Evolutionary conservation across 2,113 vertebrate species (phyloP).

Genomic region (Sarotherodon lohbergeri): DNA sequence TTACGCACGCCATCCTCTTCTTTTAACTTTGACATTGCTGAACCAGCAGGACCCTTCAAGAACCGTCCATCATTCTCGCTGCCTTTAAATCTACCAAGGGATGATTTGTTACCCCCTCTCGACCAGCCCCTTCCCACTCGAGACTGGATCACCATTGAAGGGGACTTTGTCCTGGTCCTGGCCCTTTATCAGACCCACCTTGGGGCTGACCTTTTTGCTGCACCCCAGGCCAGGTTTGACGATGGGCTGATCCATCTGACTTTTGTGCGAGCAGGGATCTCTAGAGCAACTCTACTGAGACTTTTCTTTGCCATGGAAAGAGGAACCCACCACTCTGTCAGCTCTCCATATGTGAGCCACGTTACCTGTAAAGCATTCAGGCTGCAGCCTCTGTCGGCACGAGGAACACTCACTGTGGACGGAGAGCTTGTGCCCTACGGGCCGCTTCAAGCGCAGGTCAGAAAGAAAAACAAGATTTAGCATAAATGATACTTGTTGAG

Average conservation of each 20-base stretch:
- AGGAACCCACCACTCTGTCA: slow-evolving; percentile 78
- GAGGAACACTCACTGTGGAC: slow-evolving; percentile 85
- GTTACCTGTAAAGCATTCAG: slow-evolving; percentile 82
- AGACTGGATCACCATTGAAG: slow-evolving; percentile 84
- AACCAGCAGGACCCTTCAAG: slow-evolving; percentile 58
- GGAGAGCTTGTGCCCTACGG: slow-evolving; percentile 88
- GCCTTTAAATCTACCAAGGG: slow-evolving; percentile 65
- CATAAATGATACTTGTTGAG: not conserved
- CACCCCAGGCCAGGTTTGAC: slow-evolving; percentile 80
- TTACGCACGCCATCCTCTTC: slow-evolving; percentile 63
- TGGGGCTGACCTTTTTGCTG: slow-evolving; percentile 80
- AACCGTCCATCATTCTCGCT: slow-evolving; percentile 50
- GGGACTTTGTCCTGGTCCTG: slow-evolving; percentile 84
- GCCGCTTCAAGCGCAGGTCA: slow-evolving; percentile 84
- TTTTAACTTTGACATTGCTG: slow-evolving; percentile 72
- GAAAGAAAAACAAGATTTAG: not conserved
- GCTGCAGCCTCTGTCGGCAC: slow-evolving; percentile 81
- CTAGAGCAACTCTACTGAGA: slow-evolving; percentile 79
- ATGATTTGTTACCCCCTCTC: slow-evolving; percentile 79
- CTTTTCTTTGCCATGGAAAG: slow-evolving; percentile 87
- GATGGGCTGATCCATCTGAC: slow-evolving; percentile 86
- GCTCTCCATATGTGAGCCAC: slow-evolving; percentile 79
- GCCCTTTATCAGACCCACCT: slow-evolving; percentile 85
- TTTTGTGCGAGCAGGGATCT: slow-evolving; percentile 82
- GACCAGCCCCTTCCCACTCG: slow-evolving; percentile 78